Conservation (phyloP, 1,140 invertebrate species). For the Drosophila takahashii region DNA sequence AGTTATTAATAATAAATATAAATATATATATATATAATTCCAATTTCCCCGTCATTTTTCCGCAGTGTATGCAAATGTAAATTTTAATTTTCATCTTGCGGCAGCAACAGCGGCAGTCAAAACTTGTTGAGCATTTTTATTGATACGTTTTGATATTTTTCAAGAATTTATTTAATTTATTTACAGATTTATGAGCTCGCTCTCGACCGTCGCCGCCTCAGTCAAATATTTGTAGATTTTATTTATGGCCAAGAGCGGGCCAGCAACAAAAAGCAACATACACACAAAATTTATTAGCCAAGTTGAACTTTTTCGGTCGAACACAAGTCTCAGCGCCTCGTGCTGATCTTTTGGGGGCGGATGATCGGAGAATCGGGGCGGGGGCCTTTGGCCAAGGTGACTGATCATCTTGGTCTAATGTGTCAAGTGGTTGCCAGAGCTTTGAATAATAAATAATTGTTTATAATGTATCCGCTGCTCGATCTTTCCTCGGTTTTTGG, state of each 20-base stretch:
- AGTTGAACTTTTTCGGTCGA: slow-evolving; percentile 61
- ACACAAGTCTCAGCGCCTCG: slow-evolving; percentile 48
- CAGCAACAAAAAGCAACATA: slow-evolving; percentile 26
- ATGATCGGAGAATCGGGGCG: neutral
- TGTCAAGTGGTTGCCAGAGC: slow-evolving; percentile 66
- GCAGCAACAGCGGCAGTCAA: slow-evolving; percentile 28
- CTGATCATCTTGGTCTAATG: slow-evolving; percentile 72
- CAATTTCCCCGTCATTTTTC: neutral
- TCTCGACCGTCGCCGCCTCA: slow-evolving; percentile 42
- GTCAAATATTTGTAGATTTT: slow-evolving; percentile 79
- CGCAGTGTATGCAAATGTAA: slow-evolving; percentile 22
- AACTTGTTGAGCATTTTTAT: slow-evolving; percentile 83
- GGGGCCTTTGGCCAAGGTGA: slow-evolving; percentile 59
- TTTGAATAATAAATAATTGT: slow-evolving; percentile 68
- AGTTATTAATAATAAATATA: no score
- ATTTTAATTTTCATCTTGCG: slow-evolving; percentile 7
- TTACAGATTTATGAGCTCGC: slow-evolving; percentile 80
- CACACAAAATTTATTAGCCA: slow-evolving; percentile 74
- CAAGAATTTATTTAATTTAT: slow-evolving; percentile 81
- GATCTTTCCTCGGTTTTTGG: slow-evolving; percentile 22
- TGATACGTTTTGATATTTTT: slow-evolving; percentile 79
- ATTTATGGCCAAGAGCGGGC: slow-evolving; percentile 63
- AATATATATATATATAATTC: no score
- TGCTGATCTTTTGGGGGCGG: slow-evolving; percentile 21
- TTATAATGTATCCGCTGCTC: slow-evolving; percentile 46